Conservation (phyloP, 2,888 invertebrate species). For the Unio delphinus region DNA sequence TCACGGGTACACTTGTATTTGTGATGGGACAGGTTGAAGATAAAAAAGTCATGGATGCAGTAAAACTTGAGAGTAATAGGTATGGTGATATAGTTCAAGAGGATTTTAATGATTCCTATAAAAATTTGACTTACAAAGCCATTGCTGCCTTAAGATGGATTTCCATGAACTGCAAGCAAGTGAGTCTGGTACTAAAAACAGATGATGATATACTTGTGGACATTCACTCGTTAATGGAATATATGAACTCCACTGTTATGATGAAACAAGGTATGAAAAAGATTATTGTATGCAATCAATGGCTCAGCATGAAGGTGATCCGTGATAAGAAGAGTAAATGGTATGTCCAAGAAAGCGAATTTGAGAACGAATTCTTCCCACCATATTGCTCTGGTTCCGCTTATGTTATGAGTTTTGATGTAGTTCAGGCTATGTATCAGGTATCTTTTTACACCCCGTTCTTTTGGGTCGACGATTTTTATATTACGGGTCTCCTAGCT, state of each 20-base stretch:
- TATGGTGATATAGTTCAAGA: conserved; percentile 70
- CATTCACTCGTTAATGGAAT: conserved; percentile 70
- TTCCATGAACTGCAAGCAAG: conserved; percentile 64
- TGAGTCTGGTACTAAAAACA: conserved; percentile 70
- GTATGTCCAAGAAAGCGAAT: conserved; percentile 70
- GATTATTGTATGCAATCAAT: conserved; percentile 69
- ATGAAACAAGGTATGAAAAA: conserved; percentile 29
- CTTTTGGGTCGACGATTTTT: conserved; percentile 95
- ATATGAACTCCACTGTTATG: conserved; percentile 34
- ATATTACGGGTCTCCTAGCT: conserved; percentile 85
- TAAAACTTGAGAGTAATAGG: conserved; percentile 58
- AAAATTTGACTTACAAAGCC: conserved; percentile 73
- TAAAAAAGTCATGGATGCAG: conserved; percentile 43
- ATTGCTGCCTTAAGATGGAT: conserved; percentile 72
- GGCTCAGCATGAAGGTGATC: conserved; percentile 69
- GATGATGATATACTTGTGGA: conserved; percentile 74
- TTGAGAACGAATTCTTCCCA: conserved; percentile 68
- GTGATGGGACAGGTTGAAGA: conserved; percentile 60
- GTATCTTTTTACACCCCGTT: conserved; percentile 79
- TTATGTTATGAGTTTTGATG: conserved; percentile 77
- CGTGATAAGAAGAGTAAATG: conserved; percentile 72
- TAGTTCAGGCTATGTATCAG: conserved; percentile 76
- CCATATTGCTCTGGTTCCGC: conserved; percentile 73
- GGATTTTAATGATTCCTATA: conserved; percentile 71
- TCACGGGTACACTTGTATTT: conserved; percentile 62